Percentiles rank a stretch among this genome's conserved stretches.
Conservation (phyloP, 2,797 vertebrate species). For the Rachycentron canadum region DNA sequence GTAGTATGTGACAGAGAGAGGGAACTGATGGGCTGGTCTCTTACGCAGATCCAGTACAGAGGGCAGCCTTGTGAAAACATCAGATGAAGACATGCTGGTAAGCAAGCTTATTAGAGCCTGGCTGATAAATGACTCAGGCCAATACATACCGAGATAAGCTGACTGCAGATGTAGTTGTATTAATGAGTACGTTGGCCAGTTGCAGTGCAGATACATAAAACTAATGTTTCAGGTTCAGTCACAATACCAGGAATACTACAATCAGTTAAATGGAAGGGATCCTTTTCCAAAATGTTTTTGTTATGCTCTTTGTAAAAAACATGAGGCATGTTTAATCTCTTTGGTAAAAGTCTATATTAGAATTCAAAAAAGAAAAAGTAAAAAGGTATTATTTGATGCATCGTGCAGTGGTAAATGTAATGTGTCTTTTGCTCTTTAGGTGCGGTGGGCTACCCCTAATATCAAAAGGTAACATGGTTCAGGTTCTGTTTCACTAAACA, state of each 20-base stretch:
- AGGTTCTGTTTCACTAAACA: background rate
- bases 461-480: slow-evolving; percentile 56
- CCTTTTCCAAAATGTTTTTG: background rate
- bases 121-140: background rate
- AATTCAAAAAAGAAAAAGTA: background rate
- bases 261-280: background rate
- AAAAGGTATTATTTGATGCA: background rate
- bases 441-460: background rate
- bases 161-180: background rate
- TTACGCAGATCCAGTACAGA: slow-evolving; percentile 36
- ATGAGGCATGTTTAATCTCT: background rate
- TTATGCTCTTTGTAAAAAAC: no score
- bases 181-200: background rate
- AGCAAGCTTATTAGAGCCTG: slow-evolving; percentile 2
- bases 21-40: slow-evolving; percentile 29
- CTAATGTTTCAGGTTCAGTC: background rate
- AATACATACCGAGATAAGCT: background rate
- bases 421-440: slow-evolving; percentile 50
- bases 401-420: background rate
- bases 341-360: background rate
- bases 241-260: no score
- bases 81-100: slow-evolving; percentile 32
- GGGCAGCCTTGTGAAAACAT: background rate
- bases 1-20: background rate
- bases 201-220: background rate